A percentile compares a stretch with the other conserved stretches of the same genome.
These are phyloP conservation scores for Mesocentrotus franciscanus DNA, from an alignment of 53 echinoderm and acorn worm genomes.

Conservation along the genomic window DNA sequence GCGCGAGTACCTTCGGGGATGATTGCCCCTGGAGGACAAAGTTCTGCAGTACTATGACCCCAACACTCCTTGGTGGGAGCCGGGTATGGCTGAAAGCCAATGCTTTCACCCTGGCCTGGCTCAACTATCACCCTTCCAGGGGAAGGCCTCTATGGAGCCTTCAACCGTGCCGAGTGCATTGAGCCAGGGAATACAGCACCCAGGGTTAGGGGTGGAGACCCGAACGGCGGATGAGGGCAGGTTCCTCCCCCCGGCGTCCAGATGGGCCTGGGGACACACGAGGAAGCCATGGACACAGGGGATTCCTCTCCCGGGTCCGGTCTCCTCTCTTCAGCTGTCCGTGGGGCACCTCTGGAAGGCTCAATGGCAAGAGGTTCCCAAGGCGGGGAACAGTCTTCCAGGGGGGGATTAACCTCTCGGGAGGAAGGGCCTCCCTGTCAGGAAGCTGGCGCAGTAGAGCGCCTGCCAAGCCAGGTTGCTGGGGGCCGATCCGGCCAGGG, in stretches of 20 bases:
- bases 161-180: neutral
- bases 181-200: neutral
- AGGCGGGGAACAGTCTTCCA: no score
- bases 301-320: neutral
- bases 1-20: neutral
- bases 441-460: no score
- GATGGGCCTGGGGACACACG: neutral
- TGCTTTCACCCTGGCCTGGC: neutral
- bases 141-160: neutral
- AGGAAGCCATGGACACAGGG: neutral
- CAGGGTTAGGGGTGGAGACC: neutral
- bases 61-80: slow-evolving; percentile 2
- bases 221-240: neutral
- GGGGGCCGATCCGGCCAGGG: neutral
- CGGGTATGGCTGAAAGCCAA: neutral
- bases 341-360: neutral
- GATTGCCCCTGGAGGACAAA: neutral
- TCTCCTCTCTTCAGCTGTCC: neutral
- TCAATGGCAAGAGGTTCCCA: neutral
- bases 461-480: no score
- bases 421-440: no score
- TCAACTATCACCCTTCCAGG: neutral
- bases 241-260: neutral
- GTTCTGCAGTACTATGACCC: neutral
- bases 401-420: no score